These are phyloP conservation scores for western clawed frog (Xenopus tropicalis) DNA, from an alignment of 2,113 vertebrate genomes.

Conservation along the genomic window UCB_Xtro_10.0 CM004447.2:86412001-86412500, in stretches of 20 bases:
- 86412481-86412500: too few species aligned
- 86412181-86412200: not conserved
- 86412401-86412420: too few species aligned
- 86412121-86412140: conserved; percentile 42
- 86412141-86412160: conserved; percentile 40
- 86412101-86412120: conserved; percentile 35
- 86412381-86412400: too few species aligned
- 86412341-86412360: too few species aligned
- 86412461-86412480: too few species aligned
- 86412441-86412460: too few species aligned
- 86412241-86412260: too few species aligned
- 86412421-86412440: too few species aligned
- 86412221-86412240: not conserved
- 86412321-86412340: too few species aligned
- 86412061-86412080: conserved; percentile 16
- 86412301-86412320: conserved; percentile 14
- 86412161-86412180: conserved; percentile 16
- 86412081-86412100: conserved; percentile 31
- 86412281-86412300: not conserved
- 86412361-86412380: too few species aligned
- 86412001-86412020: conserved; percentile 16
- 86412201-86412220: conserved; percentile 13
- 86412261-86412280: not conserved
- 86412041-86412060: conserved; percentile 17
- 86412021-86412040: conserved; percentile 30